These are phyloP conservation scores for Rhagophthalmus giganteus DNA, from an alignment of 2,888 invertebrate species.

Conservation along the genomic window DNA sequence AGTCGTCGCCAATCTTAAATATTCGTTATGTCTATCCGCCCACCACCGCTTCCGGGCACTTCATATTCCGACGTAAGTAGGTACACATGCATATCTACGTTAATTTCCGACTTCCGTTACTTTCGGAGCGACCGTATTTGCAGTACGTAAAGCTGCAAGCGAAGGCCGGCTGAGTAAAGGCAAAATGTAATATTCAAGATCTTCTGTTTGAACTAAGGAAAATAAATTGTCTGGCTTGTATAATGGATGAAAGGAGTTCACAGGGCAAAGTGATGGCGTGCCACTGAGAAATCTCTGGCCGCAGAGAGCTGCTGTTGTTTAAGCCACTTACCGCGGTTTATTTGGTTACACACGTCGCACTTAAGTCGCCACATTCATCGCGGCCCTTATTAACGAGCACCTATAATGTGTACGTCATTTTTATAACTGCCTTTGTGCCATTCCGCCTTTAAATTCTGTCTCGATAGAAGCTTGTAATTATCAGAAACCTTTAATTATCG, in stretches of 20 bases:
- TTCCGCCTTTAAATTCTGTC: slow-evolving; percentile 14
- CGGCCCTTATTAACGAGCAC: slow-evolving; percentile 20
- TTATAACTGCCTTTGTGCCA: slow-evolving; percentile 19
- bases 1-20: slow-evolving; percentile 29
- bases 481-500: slow-evolving; percentile 42
- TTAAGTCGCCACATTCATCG: slow-evolving; percentile 23
- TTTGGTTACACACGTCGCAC: slow-evolving; percentile 31
- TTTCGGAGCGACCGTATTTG: slow-evolving; percentile 20
- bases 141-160: too few species aligned
- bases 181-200: slow-evolving; percentile 50
- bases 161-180: too few species aligned
- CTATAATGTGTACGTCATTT: slow-evolving; percentile 19
- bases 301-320: slow-evolving; percentile 40
- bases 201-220: slow-evolving; percentile 50
- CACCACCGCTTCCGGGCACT: slow-evolving; percentile 1
- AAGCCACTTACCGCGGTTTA: slow-evolving; percentile 41
- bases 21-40: slow-evolving; percentile 18
- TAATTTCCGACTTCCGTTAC: slow-evolving; percentile 15
- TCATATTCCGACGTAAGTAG: too few species aligned
- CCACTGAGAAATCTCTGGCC: slow-evolving; percentile 42
- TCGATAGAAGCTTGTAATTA: slow-evolving; percentile 29
- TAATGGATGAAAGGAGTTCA: slow-evolving; percentile 50
- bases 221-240: slow-evolving; percentile 52
- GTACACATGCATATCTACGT: too few species aligned
- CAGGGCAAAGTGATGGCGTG: slow-evolving; percentile 46